Percentiles rank a stretch among this genome's conserved stretches.
Evolutionary conservation across 2,113 vertebrate genomes (phyloP).

Genomic region (Oncorhynchus kisutch): DNA sequence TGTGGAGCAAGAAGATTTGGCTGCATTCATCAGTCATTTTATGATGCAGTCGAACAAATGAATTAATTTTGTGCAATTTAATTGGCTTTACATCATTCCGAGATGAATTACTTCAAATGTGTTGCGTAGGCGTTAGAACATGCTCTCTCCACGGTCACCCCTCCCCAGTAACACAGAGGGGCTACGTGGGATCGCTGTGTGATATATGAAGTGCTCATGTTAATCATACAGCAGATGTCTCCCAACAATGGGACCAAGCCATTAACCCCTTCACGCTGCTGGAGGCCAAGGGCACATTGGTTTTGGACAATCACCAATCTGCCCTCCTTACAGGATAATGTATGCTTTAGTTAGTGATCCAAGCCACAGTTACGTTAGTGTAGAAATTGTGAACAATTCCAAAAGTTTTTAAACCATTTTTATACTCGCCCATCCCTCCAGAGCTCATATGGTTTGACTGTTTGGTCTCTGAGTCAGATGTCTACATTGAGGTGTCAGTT

Average conservation of each 20-base stretch:
- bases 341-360: background rate
- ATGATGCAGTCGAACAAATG: conserved; percentile 14
- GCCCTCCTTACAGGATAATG: background rate
- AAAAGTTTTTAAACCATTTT: background rate
- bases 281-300: conserved; percentile 24
- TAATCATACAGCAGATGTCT: conserved; percentile 18
- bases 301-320: background rate
- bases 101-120: conserved; percentile 55
- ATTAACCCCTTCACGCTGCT: conserved; percentile 12
- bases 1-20: background rate
- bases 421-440: background rate
- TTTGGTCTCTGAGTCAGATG: background rate
- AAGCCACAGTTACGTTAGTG: background rate
- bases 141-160: conserved; percentile 23
- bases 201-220: conserved; percentile 29
- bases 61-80: conserved; percentile 25
- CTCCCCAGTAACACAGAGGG: conserved; percentile 11
- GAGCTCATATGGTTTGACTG: no score
- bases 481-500: background rate
- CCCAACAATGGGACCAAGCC: conserved; percentile 12
- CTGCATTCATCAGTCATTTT: background rate
- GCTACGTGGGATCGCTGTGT: conserved; percentile 31
- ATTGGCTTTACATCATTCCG: conserved; percentile 21
- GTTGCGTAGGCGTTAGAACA: conserved; percentile 62
- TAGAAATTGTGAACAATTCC: background rate